Base-by-base conservation (phyloP, 2,113 vertebrate species). In the Rutilus rutilus region DNA sequence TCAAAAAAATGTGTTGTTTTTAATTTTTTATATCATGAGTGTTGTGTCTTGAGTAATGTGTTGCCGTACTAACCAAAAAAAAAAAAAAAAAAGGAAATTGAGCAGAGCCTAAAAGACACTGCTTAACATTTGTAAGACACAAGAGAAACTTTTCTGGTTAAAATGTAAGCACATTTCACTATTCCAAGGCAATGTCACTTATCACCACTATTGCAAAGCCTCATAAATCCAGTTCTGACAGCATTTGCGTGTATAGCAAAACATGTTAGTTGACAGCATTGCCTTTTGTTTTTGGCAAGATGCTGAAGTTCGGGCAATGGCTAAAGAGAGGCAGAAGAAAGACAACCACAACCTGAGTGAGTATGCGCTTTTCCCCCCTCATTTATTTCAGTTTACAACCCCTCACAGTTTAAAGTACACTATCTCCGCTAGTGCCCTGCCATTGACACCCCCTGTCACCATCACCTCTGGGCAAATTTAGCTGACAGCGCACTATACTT, bases 291-390 rank as follows among this genome's bases (percentile, higher is more conserved):
- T 75, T 85, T 84, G 91, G 92, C 91, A 94, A 97, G 96, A 97
- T 86, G 90, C 96, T 7, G 98, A 99, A 94, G 96, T 93, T 85
- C 94, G 97, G 86, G 97, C 97, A 2, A 86, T 98, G 95, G 98
- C 96, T 54, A 98, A 99, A 78, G 98, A 99, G 90, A 94, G 98
- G 75, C 98, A 99, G 94, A 99, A 99, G 93, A 99, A 99, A 90
- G 98, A 99, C 93, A 99, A 98, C 95, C 98, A 99, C 95, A 99
- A 99, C 92, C 95, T 86, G 84, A 88, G 89, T 90, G 77, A 87
- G 89, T 90, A 62, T 80, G 39, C 73, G 27, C 47, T 80, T 78
- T 69, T 6, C 6, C 15, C 50, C 50, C 25, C 52, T 52, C 17
- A 60, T 79, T 65, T 42, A 39, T 17, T 45, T 45, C 8, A 30